Evolutionary conservation across 1,140 invertebrate genomes (phyloP).

Genomic region (Papilio polytes): DNA sequence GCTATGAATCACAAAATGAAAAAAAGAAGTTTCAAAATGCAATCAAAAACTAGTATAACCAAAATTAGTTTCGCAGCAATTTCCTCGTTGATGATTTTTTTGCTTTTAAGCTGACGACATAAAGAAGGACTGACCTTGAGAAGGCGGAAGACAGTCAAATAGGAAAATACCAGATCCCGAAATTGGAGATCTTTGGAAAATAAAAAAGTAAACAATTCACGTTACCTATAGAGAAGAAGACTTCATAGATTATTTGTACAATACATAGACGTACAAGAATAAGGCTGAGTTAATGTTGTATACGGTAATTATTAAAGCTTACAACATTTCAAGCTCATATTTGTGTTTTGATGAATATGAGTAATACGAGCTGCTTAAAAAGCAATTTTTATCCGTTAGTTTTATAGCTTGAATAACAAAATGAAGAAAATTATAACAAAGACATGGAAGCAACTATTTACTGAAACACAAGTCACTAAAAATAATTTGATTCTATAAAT

Average conservation of each 20-base stretch:
- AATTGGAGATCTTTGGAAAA: slow-evolving; percentile 1
- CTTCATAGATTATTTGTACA: no score
- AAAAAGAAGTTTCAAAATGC: not conserved
- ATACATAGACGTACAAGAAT: no score
- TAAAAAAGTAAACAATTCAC: slow-evolving; percentile 17
- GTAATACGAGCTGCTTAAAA: no score
- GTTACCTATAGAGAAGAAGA: not conserved
- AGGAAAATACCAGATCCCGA: slow-evolving; percentile 47
- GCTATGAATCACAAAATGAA: not conserved
- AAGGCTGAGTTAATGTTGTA: no score
- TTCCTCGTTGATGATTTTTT: slow-evolving; percentile 46
- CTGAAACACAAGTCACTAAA: not conserved
- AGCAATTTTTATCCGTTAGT: no score
- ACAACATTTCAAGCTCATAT: no score
- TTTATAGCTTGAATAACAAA: no score
- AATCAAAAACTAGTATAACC: not conserved
- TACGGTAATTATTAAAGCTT: no score
- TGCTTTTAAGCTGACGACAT: slow-evolving; percentile 51
- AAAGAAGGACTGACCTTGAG: slow-evolving; percentile 60
- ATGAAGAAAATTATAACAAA: not conserved
- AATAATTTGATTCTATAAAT: not conserved
- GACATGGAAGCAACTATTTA: not conserved
- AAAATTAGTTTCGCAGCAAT: slow-evolving; percentile 33
- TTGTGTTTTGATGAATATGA: no score
- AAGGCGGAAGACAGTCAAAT: slow-evolving; percentile 63